These are phyloP conservation scores for Hirtodrosophila histrioides DNA, from an alignment of 2,888 invertebrate genomes.

Conservation along the genomic window DNA sequence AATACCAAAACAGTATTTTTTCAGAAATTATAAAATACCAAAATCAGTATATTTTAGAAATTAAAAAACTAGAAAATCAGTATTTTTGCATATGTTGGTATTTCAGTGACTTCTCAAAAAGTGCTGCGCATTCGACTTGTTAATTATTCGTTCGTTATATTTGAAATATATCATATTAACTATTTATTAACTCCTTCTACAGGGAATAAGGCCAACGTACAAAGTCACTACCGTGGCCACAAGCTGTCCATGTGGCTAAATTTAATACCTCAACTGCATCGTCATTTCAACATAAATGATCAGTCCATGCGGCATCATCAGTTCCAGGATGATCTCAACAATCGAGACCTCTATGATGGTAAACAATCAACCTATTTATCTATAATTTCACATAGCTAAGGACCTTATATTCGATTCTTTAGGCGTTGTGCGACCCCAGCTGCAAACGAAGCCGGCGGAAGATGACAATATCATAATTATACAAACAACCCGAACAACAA, in stretches of 20 bases:
- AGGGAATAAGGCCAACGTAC: constrained; percentile 91
- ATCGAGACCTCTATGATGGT: constrained; percentile 90
- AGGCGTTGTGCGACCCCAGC: constrained; percentile 92
- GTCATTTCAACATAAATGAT: constrained; percentile 91
- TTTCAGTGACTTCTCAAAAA: too few relatives aligned
- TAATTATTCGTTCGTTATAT: too few relatives aligned
- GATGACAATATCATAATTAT: constrained; percentile 80
- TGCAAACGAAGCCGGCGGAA: constrained; percentile 83
- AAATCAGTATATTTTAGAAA: too few relatives aligned
- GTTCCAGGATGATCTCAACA: constrained; percentile 89
- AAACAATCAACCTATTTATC: background rate
- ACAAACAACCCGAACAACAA: constrained; percentile 68
- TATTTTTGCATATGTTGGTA: too few relatives aligned
- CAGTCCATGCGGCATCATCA: constrained; percentile 95
- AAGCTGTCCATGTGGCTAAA: constrained; percentile 97
- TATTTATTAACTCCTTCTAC: constrained; percentile 3
- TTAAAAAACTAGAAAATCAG: too few relatives aligned
- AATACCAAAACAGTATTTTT: too few relatives aligned
- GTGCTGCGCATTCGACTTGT: too few relatives aligned
- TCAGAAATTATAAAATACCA: too few relatives aligned
- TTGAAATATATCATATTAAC: too few relatives aligned
- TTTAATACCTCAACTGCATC: constrained; percentile 94
- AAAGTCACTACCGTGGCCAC: constrained; percentile 96
- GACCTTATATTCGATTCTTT: background rate
- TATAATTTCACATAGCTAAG: background rate